Evolutionary conservation across 2,888 invertebrate species (phyloP).

Genomic region (Lutraria lutraria): DNA sequence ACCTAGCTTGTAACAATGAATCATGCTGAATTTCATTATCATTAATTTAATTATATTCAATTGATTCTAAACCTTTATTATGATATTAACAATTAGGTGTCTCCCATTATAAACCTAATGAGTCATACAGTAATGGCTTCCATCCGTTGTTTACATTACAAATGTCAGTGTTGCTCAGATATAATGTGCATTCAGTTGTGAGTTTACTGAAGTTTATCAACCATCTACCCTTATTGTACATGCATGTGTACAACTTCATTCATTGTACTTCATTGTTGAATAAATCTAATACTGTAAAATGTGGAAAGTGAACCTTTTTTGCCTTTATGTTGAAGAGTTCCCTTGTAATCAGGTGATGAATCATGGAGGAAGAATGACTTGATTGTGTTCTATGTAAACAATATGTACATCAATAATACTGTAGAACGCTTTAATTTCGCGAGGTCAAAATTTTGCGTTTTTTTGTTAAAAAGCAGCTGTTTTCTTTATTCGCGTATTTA

Average conservation of each 20-base stretch:
- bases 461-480: too few relatives aligned
- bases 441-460: too few relatives aligned
- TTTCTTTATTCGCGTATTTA: too few relatives aligned
- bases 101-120: neutral
- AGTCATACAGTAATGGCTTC: neutral
- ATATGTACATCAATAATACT: too few relatives aligned
- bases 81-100: neutral
- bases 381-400: too few relatives aligned
- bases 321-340: too few relatives aligned
- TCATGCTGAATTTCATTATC: neutral
- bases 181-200: neutral
- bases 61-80: neutral
- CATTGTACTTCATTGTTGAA: too few relatives aligned
- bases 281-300: neutral
- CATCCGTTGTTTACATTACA: slow-evolving; percentile 7
- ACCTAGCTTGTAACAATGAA: neutral
- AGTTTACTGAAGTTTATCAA: neutral
- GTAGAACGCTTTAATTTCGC: too few relatives aligned
- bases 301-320: neutral
- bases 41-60: neutral
- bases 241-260: neutral
- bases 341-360: too few relatives aligned
- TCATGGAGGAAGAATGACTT: too few relatives aligned
- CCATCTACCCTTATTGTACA: neutral
- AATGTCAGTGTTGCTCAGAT: slow-evolving; percentile 12